Base-by-base conservation (phyloP, 2,113 vertebrate species). In the Strix aluco region DNA sequence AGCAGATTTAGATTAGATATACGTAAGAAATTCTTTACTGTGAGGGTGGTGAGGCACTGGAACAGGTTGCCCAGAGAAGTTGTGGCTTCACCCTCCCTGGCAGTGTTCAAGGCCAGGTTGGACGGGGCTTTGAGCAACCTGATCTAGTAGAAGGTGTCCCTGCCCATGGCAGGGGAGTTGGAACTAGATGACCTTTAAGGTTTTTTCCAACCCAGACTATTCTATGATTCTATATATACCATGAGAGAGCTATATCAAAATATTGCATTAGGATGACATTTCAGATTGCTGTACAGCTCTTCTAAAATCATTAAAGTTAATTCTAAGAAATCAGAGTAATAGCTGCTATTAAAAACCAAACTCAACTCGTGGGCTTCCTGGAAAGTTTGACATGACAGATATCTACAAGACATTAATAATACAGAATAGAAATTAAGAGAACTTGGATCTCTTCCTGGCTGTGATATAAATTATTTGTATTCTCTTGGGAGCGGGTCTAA, bases 281-380 rank as follows among this genome's bases (percentile, higher is more conserved):
- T 94, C 82, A 95, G 88, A 96, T 95, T 92, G 82, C 90, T 93
- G 69, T 93, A 97, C 75, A 93, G 92, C 72, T 93, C 77, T 91
- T 96, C 79, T 93, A 96, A 95, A 97, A 94, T 92, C 72, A 97
- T 96, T 96, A 97, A 90, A 85, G 90, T 59, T 93, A 96, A 96
- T 96, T 94, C 94, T 96, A 96, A 97, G 94, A 97, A 96, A 97
- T 96, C 86, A 96, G 82, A 96, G 92, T 97, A 96, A 96, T 96
- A 94, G 86, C 92, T 96, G 92, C 92, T 96, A 96, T 95, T 97
- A 93, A 94, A 94, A 94, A 93, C 59, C 30, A 5, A 96, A 96
- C 44, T 42, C 72, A 95, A 54, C 80, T 96, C 88, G 59, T 93
- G 82, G 83, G 90, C 86, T 97, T 97, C 92, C 94, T 96, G 96